Evolutionary conservation across 1,140 invertebrate genomes (phyloP), one percentile per base, ranked within the genome.

Genomic region (Drosophila triauraria): DNA sequence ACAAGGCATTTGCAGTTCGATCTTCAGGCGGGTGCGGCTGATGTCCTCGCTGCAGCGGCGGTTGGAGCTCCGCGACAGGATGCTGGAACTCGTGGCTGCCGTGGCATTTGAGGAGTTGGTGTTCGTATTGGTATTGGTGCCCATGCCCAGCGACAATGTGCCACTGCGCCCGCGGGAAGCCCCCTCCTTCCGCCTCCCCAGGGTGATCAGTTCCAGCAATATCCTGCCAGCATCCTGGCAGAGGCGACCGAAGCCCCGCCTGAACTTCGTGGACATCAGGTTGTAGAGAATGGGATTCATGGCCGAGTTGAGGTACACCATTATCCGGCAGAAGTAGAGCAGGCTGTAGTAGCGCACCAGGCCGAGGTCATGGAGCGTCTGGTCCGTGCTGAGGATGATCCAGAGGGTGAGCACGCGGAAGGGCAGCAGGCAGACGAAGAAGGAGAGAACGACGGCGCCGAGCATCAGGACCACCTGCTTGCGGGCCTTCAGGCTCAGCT

Each of bases 221-320:
- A 93, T 83, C 10, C 58, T 44, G 8, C 76, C 81, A 5, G 60
- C 71, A 43, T 75, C 70, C 47, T 77, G 95, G 94, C 47, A 96
- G 10, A 97, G 82, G 53, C 94, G 95, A 9, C 95, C 93, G 82
- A 98, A 98, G 0, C 97, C 97, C 17, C 96, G 95, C 12, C 97
- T 94, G 93, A 98, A 98, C 93, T 98, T 98, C 0, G 97, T 97
- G n/a, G 97, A 98, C 96, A 97, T 97, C 13, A 97, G 94, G 92
- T 97, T 97, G 93, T 98, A 98, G 15, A 98, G 94, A 77, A 98
- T 97, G 4, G 97, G 97, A 93, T 98, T 98, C 63, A 98, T 95
- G 27, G 97, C 97, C 6, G 97, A 98, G 91, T 98, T 98, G 20
- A 98, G 94, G 93, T 98, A 98, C 17, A 97, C 93, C 96, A 98